Percentiles rank a stretch among this genome's conserved stretches.
Conservation (phyloP, 2,113 vertebrate species). For the Agapornis roseicollis region DNA sequence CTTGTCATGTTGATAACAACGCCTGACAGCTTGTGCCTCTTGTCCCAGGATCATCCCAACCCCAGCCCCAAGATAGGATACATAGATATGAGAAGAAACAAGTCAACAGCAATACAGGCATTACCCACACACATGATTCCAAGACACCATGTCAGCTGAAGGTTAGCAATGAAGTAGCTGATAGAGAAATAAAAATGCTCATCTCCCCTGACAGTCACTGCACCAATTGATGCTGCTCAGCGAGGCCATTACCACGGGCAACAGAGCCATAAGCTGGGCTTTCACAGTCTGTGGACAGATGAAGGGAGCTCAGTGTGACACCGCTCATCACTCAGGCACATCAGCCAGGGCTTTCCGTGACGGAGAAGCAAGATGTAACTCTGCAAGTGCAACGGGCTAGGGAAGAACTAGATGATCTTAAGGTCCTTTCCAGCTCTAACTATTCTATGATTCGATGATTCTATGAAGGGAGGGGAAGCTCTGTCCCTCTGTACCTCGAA, state of each 20-base stretch:
- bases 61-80: accelerated
- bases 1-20: not conserved
- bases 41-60: not conserved
- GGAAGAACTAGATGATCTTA: too few species aligned
- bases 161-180: not conserved
- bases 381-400: not conserved
- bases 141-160: accelerated
- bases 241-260: not conserved
- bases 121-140: accelerated
- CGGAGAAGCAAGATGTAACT: not conserved
- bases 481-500: accelerated
- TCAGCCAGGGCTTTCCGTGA: accelerated
- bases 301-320: not conserved
- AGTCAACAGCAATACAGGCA: accelerated
- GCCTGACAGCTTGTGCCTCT: not conserved
- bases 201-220: not conserved
- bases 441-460: too few species aligned
- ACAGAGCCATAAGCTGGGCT: accelerated
- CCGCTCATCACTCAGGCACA: accelerated
- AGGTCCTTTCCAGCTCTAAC: too few species aligned
- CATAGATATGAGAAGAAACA: not conserved
- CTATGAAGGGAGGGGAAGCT: too few species aligned
- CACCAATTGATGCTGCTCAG: not conserved
- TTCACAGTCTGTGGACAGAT: not conserved
- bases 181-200: not conserved